These are phyloP conservation scores for Schizotus pectinicornis DNA, from an alignment of 2,888 invertebrate genomes.

Conservation along the genomic window DNA sequence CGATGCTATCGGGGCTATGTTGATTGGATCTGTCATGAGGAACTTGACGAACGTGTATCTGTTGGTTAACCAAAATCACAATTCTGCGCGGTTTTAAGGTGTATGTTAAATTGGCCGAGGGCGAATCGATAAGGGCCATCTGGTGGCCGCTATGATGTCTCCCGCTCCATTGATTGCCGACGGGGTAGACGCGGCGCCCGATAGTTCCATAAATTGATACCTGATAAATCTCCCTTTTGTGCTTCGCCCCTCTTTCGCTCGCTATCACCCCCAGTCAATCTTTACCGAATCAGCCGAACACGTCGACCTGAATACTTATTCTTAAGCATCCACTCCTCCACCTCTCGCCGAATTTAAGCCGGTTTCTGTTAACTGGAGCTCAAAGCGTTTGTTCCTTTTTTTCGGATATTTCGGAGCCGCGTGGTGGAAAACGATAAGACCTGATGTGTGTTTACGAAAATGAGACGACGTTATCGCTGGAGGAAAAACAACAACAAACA, in stretches of 20 bases:
- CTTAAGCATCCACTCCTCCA: too few relatives aligned
- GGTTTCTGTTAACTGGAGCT: constrained; percentile 6
- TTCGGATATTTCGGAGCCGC: constrained; percentile 5
- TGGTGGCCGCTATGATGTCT: too few relatives aligned
- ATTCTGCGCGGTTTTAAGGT: too few relatives aligned
- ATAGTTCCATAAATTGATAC: constrained; percentile 17
- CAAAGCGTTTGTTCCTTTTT: constrained; percentile 3
- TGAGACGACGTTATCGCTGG: neutral
- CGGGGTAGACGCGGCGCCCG: constrained; percentile 4
- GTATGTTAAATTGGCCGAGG: too few relatives aligned
- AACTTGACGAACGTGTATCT: too few relatives aligned
- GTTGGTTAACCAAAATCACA: too few relatives aligned
- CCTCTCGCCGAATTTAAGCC: neutral
- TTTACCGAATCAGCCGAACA: constrained; percentile 11
- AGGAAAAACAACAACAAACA: neutral
- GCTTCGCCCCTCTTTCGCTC: constrained; percentile 1
- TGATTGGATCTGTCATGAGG: too few relatives aligned
- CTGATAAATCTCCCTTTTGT: constrained; percentile 15
- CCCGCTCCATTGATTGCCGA: constrained; percentile 2
- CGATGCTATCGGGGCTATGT: too few relatives aligned
- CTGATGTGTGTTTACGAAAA: constrained; percentile 15
- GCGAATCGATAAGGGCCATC: too few relatives aligned
- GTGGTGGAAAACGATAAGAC: constrained; percentile 20
- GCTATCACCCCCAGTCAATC: constrained; percentile 12
- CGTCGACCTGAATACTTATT: constrained; percentile 5